These are phyloP conservation scores for Eupithecia vulgata DNA, from an alignment of 2,888 invertebrate genomes.

Conservation along the genomic window DNA sequence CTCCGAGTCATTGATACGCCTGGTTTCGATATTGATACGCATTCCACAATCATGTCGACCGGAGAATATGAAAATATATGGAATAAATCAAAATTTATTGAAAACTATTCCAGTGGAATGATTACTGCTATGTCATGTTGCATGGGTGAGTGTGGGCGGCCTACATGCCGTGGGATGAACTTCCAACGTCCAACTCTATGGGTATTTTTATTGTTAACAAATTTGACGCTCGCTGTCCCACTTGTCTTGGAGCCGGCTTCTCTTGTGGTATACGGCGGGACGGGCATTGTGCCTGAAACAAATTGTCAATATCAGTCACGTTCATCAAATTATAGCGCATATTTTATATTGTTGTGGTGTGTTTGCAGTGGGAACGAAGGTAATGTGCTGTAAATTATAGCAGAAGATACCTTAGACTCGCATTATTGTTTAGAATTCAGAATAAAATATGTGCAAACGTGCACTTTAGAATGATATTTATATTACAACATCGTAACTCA, in stretches of 20 bases:
- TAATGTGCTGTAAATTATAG: conserved; percentile 28
- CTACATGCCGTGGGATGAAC: conserved; percentile 63
- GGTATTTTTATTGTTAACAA: conserved; percentile 62
- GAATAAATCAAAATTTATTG: conserved; percentile 67
- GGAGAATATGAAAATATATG: conserved; percentile 56
- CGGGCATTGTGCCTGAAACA: conserved; percentile 37
- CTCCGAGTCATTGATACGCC: conserved; percentile 33
- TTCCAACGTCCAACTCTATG: conserved; percentile 47
- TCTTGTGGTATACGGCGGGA: conserved; percentile 34
- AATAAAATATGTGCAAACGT: conserved; percentile 21
- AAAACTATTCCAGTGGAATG: conserved; percentile 62
- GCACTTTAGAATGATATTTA: conserved; percentile 3
- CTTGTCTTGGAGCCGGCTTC: conserved; percentile 38
- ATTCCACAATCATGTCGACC: conserved; percentile 46
- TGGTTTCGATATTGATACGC: conserved; percentile 42
- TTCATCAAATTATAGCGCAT: conserved; percentile 37
- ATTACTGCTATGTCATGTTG: conserved; percentile 65
- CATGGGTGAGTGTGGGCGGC: conserved; percentile 59
- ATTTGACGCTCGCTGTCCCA: conserved; percentile 50
- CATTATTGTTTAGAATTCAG: conserved; percentile 29
- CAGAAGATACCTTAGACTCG: conserved; percentile 16
- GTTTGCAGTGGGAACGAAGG: conserved; percentile 20
- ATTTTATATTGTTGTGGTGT: conserved; percentile 26
- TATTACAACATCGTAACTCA: not conserved
- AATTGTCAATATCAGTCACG: conserved; percentile 42